Evolutionary conservation across 1,140 invertebrate genomes (phyloP).

Genomic region (Achroia grisella): DNA sequence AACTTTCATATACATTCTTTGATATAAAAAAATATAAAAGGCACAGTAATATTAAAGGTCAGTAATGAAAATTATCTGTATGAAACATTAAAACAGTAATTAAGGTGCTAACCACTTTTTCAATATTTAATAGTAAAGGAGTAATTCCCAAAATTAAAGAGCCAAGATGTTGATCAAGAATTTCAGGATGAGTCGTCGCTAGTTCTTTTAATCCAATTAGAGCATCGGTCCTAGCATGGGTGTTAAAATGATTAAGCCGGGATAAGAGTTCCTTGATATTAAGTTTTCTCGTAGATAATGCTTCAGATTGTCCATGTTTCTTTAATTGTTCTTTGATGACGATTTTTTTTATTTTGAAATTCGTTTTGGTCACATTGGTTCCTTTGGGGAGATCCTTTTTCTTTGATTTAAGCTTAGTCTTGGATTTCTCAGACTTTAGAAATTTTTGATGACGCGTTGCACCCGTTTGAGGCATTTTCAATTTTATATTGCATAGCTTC

Average conservation of each 20-base stretch:
- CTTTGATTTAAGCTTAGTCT: slow-evolving; percentile 83
- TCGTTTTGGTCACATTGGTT: slow-evolving; percentile 88
- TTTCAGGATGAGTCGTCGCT: slow-evolving; percentile 72
- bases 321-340: slow-evolving; percentile 85
- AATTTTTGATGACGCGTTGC: slow-evolving; percentile 78
- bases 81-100: neutral
- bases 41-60: no score
- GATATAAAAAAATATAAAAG: no score
- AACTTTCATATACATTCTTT: no score
- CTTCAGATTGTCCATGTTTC: slow-evolving; percentile 74
- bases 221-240: slow-evolving; percentile 79
- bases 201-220: slow-evolving; percentile 83
- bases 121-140: slow-evolving; percentile 81
- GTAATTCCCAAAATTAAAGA: slow-evolving; percentile 80
- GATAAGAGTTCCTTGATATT: slow-evolving; percentile 84
- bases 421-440: slow-evolving; percentile 83
- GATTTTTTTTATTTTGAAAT: slow-evolving; percentile 92
- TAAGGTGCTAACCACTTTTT: slow-evolving; percentile 67
- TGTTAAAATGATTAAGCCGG: slow-evolving; percentile 86
- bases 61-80: no score
- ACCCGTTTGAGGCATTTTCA: slow-evolving; percentile 51
- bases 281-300: slow-evolving; percentile 82
- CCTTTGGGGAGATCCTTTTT: slow-evolving; percentile 82
- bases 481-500: no score
- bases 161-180: slow-evolving; percentile 77